Base-by-base conservation (phyloP, 2,113 vertebrate genomes). In the Sinocyclocheilus rhinocerous region DNA sequence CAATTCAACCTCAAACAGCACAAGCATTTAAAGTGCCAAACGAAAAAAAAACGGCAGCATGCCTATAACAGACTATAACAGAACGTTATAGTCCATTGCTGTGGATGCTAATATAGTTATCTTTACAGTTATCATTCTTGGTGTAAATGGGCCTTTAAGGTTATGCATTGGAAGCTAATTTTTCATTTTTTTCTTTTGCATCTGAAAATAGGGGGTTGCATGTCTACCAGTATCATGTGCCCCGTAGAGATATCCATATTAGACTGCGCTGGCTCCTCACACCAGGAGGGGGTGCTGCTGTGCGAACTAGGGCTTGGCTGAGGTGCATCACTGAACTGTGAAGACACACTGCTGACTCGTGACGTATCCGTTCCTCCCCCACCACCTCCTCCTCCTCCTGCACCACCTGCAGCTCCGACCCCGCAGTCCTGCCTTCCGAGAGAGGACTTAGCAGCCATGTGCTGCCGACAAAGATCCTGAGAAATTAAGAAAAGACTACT, bases 241-340 rank as follows among this genome's bases (percentile, higher is more conserved):
- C 98, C 98, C 0, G 98, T 99, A 85, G 98, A 99, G 94, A 99
- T 99, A 95, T 99, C 98, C 98, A 99, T 99, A 95, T 98, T 99
- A 93, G 98, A 96, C 91, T 98, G 98, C 0, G 97, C 98, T 0
- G 98, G 98, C 89, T 99, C 98, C 93, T 99, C 98, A 0, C 98
- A 98, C 98, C 98, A 99, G 59, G 98, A 99, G 0, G 97, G 97
- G 0, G 98, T 99, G 95, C 97, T 99, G 96, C 97, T 98, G 93
- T 98, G 96, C 39, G 98, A 99, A 86, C 97, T 97, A 88, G 98
- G 98, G 85, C 98, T 99, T 88, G 97, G 95, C 92, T 99, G 97
- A 0, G 97, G 96, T 0, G 96, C 97, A 0, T 99, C 98, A 0
- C 98, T 99, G 93, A 98, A 99, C 94, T 99, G 98, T 1, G 98